Conservation (phyloP, 2,797 vertebrate species). For the Nothura maculosa region DNA sequence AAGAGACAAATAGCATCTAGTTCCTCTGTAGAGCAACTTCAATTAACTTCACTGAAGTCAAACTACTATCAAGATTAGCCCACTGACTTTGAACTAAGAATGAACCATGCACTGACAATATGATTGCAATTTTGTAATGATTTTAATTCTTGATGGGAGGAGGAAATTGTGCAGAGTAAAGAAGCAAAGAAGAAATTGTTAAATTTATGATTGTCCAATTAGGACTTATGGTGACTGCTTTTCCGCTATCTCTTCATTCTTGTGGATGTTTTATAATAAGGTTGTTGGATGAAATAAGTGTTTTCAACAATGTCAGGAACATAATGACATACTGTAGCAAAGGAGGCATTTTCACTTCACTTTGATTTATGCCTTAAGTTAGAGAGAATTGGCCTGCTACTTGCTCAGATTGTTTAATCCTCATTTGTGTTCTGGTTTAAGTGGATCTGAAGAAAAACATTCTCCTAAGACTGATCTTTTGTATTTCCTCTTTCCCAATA, state of each 20-base stretch:
- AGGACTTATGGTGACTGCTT: constrained; percentile 67
- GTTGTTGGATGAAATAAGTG: constrained; percentile 69
- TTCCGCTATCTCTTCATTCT: constrained; percentile 62
- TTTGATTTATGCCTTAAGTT: constrained; percentile 58
- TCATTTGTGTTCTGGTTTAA: constrained; percentile 61
- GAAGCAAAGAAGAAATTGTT: constrained; percentile 75
- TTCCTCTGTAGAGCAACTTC: neutral
- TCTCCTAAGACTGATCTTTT: neutral
- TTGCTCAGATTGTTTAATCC: constrained; percentile 73
- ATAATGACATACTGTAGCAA: constrained; percentile 68
- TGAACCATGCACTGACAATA: constrained; percentile 61
- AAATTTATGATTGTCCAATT: constrained; percentile 76
- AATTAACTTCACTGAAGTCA: constrained; percentile 10
- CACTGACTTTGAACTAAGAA: constrained; percentile 70
- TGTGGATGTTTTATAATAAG: constrained; percentile 74
- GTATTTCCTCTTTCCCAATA: neutral
- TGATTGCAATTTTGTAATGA: constrained; percentile 66
- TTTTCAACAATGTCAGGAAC: constrained; percentile 67
- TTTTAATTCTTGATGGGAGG: constrained; percentile 77
- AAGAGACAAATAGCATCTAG: constrained; percentile 40
- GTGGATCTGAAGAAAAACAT: constrained; percentile 27
- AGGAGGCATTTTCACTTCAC: constrained; percentile 52
- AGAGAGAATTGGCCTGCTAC: constrained; percentile 38
- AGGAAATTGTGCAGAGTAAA: constrained; percentile 74
- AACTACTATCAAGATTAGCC: constrained; percentile 26